Evolutionary conservation across 2,113 vertebrate species (phyloP).

Genomic region (Campylorhamphus procurvoides): DNA sequence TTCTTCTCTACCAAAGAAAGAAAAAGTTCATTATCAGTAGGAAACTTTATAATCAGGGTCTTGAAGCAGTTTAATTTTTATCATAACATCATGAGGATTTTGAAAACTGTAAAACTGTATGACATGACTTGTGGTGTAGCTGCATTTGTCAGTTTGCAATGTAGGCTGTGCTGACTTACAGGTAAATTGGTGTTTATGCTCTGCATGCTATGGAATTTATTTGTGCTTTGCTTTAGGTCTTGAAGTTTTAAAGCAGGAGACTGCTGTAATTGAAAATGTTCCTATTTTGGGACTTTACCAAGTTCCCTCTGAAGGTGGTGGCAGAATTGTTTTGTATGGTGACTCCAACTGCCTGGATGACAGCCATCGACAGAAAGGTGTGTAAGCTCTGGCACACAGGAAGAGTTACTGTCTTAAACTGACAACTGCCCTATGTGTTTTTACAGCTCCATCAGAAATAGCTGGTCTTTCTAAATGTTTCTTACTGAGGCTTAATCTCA

Average conservation of each 20-base stretch:
- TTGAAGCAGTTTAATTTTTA: neutral
- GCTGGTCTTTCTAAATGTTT: neutral
- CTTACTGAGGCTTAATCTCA: neutral
- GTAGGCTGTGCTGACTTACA: neutral
- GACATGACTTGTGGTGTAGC: neutral
- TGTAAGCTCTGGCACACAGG: neutral
- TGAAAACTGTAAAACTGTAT: neutral
- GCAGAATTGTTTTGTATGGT: slow-evolving; percentile 92
- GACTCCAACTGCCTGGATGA: slow-evolving; percentile 98
- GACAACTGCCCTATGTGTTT: fast-evolving
- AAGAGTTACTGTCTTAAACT: fast-evolving
- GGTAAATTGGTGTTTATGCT: neutral
- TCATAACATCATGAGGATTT: neutral
- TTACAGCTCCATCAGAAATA: neutral
- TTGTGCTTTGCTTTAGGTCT: slow-evolving; percentile 79
- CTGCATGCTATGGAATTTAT: neutral
- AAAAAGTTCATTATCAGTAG: neutral
- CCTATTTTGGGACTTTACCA: slow-evolving; percentile 95
- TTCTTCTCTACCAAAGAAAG: neutral
- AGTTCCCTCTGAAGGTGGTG: slow-evolving; percentile 87
- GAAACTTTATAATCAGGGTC: neutral
- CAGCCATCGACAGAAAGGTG: slow-evolving; percentile 97
- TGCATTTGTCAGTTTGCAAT: neutral
- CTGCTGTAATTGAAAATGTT: slow-evolving; percentile 88
- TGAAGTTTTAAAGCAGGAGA: slow-evolving; percentile 96